Evolutionary conservation across 30 jellyfish, hydroid and myxozoan genomes (phyloP).

Genomic region (Aurelia sp.): DNA sequence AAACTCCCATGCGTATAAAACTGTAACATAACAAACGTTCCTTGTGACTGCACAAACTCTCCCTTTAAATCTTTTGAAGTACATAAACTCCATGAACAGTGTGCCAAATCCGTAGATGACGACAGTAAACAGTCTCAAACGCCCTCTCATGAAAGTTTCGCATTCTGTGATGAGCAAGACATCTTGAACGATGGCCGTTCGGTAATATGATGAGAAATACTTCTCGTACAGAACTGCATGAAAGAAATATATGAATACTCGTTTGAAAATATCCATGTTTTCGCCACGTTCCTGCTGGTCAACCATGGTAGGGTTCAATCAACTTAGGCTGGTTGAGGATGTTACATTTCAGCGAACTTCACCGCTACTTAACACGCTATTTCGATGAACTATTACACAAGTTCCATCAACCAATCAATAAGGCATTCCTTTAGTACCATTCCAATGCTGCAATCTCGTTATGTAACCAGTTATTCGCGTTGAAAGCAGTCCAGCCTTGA

Average conservation of each 20-base stretch:
- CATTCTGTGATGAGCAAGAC: conserved; percentile 22
- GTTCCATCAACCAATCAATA: too few relatives aligned
- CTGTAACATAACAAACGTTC: conserved; percentile 18
- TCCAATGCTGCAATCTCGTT: too few relatives aligned
- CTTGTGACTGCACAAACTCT: conserved; percentile 16
- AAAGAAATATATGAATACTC: conserved; percentile 31
- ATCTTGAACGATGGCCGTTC: conserved; percentile 18
- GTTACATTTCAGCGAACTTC: too few relatives aligned
- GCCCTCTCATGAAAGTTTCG: conserved; percentile 31
- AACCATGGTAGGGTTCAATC: neutral
- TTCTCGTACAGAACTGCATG: conserved; percentile 47
- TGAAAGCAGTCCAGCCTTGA: too few relatives aligned
- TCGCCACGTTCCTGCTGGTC: conserved; percentile 42
- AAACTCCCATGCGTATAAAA: conserved; percentile 26
- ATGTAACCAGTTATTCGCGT: too few relatives aligned
- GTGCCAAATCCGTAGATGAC: conserved; percentile 42
- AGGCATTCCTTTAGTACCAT: too few relatives aligned
- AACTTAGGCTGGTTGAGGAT: too few relatives aligned
- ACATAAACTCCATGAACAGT: conserved; percentile 24
- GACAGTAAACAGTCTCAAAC: conserved; percentile 30
- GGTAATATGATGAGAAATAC: conserved; percentile 2
- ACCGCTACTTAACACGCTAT: too few relatives aligned
- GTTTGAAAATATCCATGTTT: conserved; percentile 52
- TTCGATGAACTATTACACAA: too few relatives aligned
- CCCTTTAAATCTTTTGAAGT: conserved; percentile 22